Percentiles rank a stretch among this genome's conserved stretches.
phyloP scores from a whole-genome alignment of 2,888 invertebrate species.

The Graphium colonna region DNA sequence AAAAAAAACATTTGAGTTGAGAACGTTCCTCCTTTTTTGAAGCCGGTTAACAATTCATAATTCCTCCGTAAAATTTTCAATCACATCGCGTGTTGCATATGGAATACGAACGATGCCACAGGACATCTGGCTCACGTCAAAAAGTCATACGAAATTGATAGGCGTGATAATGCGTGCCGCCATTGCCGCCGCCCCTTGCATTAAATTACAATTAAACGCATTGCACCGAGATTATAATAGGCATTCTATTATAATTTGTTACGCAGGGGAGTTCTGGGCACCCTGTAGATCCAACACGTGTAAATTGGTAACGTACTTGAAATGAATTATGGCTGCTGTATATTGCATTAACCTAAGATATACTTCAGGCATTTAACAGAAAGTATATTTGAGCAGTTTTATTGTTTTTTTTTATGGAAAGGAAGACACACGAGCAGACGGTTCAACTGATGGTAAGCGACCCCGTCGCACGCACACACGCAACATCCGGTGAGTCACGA shows the following conservation, averaged over 20 bases:
- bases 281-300: constrained; percentile 18
- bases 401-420: too few relatives aligned
- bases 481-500: too few relatives aligned
- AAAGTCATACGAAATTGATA: constrained; percentile 69
- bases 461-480: too few relatives aligned
- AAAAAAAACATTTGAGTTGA: too few relatives aligned
- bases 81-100: constrained; percentile 6
- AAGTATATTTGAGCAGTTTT: too few relatives aligned
- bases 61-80: background rate
- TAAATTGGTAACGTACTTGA: background rate
- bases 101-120: constrained; percentile 29
- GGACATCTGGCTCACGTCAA: constrained; percentile 66
- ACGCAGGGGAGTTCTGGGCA: too few relatives aligned
- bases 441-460: background rate
- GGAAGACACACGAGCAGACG: background rate
- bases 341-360: too few relatives aligned
- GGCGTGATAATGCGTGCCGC: constrained; percentile 62
- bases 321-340: too few relatives aligned
- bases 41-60: too few relatives aligned
- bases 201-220: constrained; percentile 65
- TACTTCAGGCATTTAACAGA: too few relatives aligned
- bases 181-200: constrained; percentile 63
- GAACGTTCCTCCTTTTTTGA: too few relatives aligned
- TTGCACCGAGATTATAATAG: constrained; percentile 60
- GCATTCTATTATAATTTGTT: constrained; percentile 34